Percentiles rank a stretch among this genome's conserved stretches.
Conservation (phyloP, 2,888 invertebrate genomes). For the Minunthozetes semirufus region DNA sequence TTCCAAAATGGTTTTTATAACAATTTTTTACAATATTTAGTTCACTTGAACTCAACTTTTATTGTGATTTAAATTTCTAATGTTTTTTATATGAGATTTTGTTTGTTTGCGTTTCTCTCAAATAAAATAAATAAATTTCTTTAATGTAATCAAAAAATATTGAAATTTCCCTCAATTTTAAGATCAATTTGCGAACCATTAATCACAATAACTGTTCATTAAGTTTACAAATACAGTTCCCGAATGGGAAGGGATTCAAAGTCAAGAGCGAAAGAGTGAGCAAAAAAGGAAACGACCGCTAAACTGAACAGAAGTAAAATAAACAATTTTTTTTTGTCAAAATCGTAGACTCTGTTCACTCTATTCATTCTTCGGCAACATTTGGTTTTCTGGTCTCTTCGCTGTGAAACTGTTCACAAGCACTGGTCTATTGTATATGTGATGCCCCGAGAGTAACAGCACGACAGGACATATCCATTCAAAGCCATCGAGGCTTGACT, state of each 20-base stretch:
- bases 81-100: background rate
- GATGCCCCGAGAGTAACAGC: background rate
- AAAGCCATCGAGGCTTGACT: conserved; percentile 20
- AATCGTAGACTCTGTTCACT: background rate
- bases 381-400: background rate
- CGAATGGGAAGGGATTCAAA: background rate
- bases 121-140: background rate
- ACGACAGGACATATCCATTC: conserved; percentile 20
- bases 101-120: background rate
- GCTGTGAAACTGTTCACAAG: background rate
- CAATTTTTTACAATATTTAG: background rate
- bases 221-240: background rate
- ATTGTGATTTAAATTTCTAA: background rate
- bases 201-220: conserved; percentile 1
- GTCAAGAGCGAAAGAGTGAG: background rate
- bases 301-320: background rate
- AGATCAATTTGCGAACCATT: background rate
- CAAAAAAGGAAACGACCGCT: background rate
- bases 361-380: background rate
- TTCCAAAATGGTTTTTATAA: background rate
- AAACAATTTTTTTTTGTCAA: background rate
- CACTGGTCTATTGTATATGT: background rate
- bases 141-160: background rate
- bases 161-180: background rate
- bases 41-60: background rate